A percentile compares a stretch with the other conserved stretches of the same genome.
These are phyloP conservation scores for Amphiduros pacificus DNA, from an alignment of 2,888 invertebrate species.

Conservation along the genomic window DNA sequence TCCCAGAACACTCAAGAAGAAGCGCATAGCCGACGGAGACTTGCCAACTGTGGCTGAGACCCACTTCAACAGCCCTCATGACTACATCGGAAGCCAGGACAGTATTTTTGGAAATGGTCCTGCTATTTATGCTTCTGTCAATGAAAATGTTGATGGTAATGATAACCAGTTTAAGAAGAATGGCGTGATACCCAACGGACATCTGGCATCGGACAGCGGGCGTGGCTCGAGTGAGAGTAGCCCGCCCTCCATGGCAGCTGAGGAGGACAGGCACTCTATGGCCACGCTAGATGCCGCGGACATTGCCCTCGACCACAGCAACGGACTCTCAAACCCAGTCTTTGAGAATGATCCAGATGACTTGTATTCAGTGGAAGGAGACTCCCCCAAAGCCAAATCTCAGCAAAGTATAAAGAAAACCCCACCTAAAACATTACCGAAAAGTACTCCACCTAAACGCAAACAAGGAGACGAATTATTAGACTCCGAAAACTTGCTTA, in stretches of 20 bases:
- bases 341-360: not conserved
- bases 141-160: constrained; percentile 1
- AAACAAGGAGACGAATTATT: not conserved
- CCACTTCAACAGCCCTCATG: too few species aligned
- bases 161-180: too few species aligned
- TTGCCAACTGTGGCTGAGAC: not conserved
- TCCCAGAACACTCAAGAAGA: constrained; percentile 2
- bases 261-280: not conserved
- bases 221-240: not conserved
- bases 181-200: too few species aligned
- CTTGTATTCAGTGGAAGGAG: not conserved
- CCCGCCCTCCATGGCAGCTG: not conserved
- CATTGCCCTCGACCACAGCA: not conserved
- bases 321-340: not conserved
- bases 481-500: not conserved
- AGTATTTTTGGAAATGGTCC: too few species aligned
- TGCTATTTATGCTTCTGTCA: not conserved
- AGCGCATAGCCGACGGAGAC: not conserved
- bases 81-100: too few species aligned
- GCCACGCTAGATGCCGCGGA: not conserved
- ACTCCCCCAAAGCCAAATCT: not conserved
- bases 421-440: not conserved
- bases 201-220: not conserved
- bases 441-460: not conserved
- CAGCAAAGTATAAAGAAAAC: not conserved